Evolutionary conservation across 2,888 invertebrate species (phyloP), one percentile per base, ranked within the genome.

Genomic region (Thymelicus sylvestris): DNA sequence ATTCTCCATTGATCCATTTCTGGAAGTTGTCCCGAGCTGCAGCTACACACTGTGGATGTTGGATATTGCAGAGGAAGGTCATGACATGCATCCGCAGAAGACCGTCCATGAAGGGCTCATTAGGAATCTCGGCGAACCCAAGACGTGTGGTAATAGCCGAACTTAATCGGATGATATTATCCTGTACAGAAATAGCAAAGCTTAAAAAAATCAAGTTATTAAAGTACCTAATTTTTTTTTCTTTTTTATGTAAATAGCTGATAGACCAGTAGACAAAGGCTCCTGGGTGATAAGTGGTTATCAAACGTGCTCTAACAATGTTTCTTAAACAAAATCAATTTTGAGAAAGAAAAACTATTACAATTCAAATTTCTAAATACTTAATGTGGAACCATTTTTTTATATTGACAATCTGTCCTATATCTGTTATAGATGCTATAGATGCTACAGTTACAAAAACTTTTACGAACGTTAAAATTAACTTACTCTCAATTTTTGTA

Each of bases 81-180:
- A 95, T 90, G 0, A 96, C 86, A 62, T 94, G 87, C 85, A 91
- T 90, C 67, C 96, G 88, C 52, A 95, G 88, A 50, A 95, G 85
- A 73, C 94, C 90, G 0, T 91, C 92, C 80, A 95, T 90, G 78
- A 92, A 95, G 8, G 89, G 80, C 55, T 95, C 95, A 0, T 79
- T 78, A 0, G 75, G 73, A 0, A 81, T 76, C 66, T 95, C 95
- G 0, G 82, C 78, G 76, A 91, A 95, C 1, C 94, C 94, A 6
- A 96, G 88, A n/a, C 90, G 85, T 0, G 81, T 74, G 41, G 95
- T 95, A 0, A 92, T 86, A 8, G 90, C 86, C 1, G 85, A 77
- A 72, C 95, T 94, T 0, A 94, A 81, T 0, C 79, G 80, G 44
- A 91, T 81, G 60, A 95, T 91, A 71, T 87, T 86, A 55, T 79